Evolutionary conservation across 2,113 vertebrate species (phyloP).

Genomic region (Dipodomys ordii): DNA sequence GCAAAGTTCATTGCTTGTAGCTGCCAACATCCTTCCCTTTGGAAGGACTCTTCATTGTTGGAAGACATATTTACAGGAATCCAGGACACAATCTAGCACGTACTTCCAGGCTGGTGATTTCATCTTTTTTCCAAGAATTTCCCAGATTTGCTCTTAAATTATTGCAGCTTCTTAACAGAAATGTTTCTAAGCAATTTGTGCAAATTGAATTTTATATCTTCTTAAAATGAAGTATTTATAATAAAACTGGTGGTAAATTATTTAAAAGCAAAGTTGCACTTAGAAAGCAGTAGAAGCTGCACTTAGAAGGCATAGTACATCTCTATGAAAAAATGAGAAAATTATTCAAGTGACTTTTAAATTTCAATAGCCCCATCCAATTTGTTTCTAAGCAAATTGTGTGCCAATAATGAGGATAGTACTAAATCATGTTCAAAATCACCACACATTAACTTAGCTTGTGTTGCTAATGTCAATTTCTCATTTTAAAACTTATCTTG

Average conservation of each 20-base stretch:
- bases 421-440: neutral
- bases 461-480: neutral
- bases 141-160: conserved; percentile 22
- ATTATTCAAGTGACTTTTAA: conserved; percentile 29
- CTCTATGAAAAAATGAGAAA: conserved; percentile 51
- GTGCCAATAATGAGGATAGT: neutral
- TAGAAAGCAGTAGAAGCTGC: neutral
- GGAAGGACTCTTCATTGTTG: neutral
- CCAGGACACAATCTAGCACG: neutral
- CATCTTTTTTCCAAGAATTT: neutral
- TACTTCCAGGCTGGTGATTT: neutral
- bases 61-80: neutral
- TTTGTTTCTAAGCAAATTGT: conserved; percentile 41
- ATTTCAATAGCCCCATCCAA: conserved; percentile 3
- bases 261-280: conserved; percentile 50
- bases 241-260: neutral
- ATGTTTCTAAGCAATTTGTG: neutral
- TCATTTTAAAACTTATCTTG: neutral
- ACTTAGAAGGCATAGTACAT: neutral
- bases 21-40: neutral
- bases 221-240: conserved; percentile 36
- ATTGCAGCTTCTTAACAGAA: conserved; percentile 26
- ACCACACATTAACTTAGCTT: neutral
- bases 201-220: conserved; percentile 53
- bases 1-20: neutral